A percentile compares a stretch with the other conserved stretches of the same genome.
phyloP scores from a whole-genome alignment of 1,140 invertebrate species.

The Pseudomyrmex dendroicus region DNA sequence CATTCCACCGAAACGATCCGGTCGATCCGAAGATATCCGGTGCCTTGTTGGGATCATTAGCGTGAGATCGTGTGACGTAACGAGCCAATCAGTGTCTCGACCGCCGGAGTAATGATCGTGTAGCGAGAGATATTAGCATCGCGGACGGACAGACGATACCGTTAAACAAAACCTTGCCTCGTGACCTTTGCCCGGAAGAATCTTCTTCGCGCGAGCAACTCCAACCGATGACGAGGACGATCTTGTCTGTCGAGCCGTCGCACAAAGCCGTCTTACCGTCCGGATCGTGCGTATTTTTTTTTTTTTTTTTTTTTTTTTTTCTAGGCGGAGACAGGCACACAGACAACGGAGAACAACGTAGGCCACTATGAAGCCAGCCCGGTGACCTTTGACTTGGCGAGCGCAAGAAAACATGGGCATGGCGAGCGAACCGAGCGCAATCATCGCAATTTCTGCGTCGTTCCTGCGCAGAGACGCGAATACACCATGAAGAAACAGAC shows the following conservation, averaged over 20 bases:
- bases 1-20: conserved; percentile 79
- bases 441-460: conserved; percentile 41
- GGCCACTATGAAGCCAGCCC: conserved; percentile 49
- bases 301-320: background rate
- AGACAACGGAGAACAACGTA: conserved; percentile 27
- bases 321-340: conserved; percentile 23
- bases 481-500: conserved; percentile 8
- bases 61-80: conserved; percentile 84
- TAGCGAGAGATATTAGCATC: conserved; percentile 82
- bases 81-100: conserved; percentile 80
- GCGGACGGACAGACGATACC: conserved; percentile 78
- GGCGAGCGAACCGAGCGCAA: conserved; percentile 27
- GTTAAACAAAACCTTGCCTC: conserved; percentile 82
- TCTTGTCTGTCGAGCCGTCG: conserved; percentile 66
- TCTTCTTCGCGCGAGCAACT: conserved; percentile 31
- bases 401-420: conserved; percentile 35
- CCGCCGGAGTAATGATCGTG: conserved; percentile 81
- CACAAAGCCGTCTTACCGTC: background rate
- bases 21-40: conserved; percentile 79
- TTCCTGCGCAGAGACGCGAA: conserved; percentile 13
- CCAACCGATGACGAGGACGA: conserved; percentile 71
- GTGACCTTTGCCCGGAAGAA: conserved; percentile 77
- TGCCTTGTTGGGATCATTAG: conserved; percentile 82
- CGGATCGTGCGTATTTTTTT: conserved; percentile 24
- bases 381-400: conserved; percentile 55